These are phyloP conservation scores for Bergia puertoricense DNA, from an alignment of 92 coral and sea anemone genomes.

Conservation along the genomic window DNA sequence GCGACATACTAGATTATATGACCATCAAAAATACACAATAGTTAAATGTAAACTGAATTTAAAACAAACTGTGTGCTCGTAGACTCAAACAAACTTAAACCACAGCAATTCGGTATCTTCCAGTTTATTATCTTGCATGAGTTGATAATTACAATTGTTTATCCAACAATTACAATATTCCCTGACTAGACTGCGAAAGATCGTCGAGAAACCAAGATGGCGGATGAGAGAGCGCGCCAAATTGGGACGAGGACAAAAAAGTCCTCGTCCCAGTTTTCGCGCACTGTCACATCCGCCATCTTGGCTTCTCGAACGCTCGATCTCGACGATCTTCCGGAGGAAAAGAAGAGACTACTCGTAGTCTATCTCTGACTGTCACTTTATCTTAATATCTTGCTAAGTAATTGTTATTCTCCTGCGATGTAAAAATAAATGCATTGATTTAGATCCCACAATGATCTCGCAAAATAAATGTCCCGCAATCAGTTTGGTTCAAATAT, in stretches of 20 bases:
- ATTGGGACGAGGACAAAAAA: no score
- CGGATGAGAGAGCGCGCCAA: no score
- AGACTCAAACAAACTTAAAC: no score
- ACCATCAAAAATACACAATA: neutral
- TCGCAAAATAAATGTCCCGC: neutral
- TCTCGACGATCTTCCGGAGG: no score
- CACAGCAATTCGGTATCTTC: neutral
- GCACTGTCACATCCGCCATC: no score
- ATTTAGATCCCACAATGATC: neutral
- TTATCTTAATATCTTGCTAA: neutral
- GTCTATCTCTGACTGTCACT: neutral
- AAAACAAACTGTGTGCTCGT: no score
- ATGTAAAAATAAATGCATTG: neutral
- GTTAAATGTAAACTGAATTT: neutral
- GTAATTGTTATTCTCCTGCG: neutral
- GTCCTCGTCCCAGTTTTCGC: no score
- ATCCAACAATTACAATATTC: neutral
- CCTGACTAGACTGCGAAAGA: no score
- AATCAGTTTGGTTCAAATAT: neutral
- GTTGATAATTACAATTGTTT: neutral
- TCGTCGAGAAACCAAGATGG: no score
- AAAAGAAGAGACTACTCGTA: no score
- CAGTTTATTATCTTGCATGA: neutral
- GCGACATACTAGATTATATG: neutral
- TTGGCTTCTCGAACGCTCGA: no score